A percentile compares a stretch with the other conserved stretches of the same genome.
phyloP scores from a whole-genome alignment of 2,888 invertebrate genomes.

The Dryomyza anilis region DNA sequence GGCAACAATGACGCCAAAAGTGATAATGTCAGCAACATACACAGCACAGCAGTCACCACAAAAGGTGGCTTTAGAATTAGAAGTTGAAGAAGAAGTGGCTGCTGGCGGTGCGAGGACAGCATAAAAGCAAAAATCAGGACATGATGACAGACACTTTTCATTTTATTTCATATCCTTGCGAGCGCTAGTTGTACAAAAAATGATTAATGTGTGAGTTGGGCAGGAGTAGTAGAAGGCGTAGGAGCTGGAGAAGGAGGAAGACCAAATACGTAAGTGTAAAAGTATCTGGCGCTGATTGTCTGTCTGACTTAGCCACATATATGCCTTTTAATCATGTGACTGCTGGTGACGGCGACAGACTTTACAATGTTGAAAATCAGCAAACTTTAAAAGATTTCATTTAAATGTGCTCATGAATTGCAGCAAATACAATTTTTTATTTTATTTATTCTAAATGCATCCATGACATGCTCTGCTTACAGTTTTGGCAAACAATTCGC shows the following conservation, averaged over 20 bases:
- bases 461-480: conserved; percentile 7
- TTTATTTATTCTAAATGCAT: neutral
- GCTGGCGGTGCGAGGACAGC: neutral
- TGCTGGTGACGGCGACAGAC: conserved; percentile 1
- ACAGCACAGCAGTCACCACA: conserved; percentile 7
- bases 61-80: conserved; percentile 4
- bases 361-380: neutral
- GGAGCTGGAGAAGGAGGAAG: neutral
- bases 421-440: neutral
- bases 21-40: conserved; percentile 27
- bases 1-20: conserved; percentile 18
- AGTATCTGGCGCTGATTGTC: neutral
- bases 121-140: conserved; percentile 26
- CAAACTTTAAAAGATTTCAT: neutral
- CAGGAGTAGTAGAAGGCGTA: neutral
- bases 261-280: neutral
- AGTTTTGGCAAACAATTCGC: conserved; percentile 3
- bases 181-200: conserved; percentile 7
- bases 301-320: neutral
- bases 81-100: neutral
- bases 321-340: conserved; percentile 3
- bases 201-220: conserved; percentile 23
- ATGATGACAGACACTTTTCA: conserved; percentile 27
- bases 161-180: conserved; percentile 21
- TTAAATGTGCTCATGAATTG: neutral